A percentile compares a stretch with the other conserved stretches of the same genome.
Conservation (phyloP, 2,113 vertebrate genomes). For the Hemicordylus capensis region DNA sequence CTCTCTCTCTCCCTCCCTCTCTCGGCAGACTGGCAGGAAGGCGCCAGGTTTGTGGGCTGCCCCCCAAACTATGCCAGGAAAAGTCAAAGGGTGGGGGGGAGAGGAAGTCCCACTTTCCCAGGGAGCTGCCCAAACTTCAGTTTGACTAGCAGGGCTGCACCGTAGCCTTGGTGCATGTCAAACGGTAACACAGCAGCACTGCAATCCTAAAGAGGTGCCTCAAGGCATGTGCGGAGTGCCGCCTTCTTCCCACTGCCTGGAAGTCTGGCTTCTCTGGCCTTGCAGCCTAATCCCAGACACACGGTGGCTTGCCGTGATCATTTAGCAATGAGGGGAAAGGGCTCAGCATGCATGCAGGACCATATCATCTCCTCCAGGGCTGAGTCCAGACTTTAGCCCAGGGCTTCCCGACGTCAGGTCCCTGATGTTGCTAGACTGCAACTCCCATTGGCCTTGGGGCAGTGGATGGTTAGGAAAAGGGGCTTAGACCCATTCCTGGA, state of each 20-base stretch:
- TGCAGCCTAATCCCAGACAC: not conserved
- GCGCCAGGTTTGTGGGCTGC: not conserved
- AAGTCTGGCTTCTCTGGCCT: not conserved
- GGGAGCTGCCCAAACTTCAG: not conserved
- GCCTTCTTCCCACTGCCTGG: not conserved
- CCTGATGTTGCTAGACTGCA: too few relatives aligned
- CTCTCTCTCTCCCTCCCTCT: not conserved
- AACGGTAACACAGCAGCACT: too few relatives aligned
- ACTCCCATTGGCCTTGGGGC: too few relatives aligned
- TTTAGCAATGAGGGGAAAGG: not conserved
- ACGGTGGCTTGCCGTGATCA: not conserved
- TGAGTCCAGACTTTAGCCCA: not conserved
- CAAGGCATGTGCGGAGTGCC: not conserved
- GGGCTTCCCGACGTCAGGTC: too few relatives aligned
- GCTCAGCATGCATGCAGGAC: not conserved
- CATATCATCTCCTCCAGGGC: not conserved
- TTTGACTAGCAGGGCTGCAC: not conserved
- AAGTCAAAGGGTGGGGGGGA: not conserved
- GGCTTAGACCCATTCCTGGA: too few relatives aligned
- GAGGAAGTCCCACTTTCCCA: not conserved
- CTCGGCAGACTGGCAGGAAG: not conserved
- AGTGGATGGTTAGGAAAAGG: too few relatives aligned
- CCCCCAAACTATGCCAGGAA: not conserved
- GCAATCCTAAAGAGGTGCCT: not conserved
- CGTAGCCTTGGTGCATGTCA: too few relatives aligned